Evolutionary conservation across 2,888 invertebrate species (phyloP).

Genomic region (Catocala sponsa): DNA sequence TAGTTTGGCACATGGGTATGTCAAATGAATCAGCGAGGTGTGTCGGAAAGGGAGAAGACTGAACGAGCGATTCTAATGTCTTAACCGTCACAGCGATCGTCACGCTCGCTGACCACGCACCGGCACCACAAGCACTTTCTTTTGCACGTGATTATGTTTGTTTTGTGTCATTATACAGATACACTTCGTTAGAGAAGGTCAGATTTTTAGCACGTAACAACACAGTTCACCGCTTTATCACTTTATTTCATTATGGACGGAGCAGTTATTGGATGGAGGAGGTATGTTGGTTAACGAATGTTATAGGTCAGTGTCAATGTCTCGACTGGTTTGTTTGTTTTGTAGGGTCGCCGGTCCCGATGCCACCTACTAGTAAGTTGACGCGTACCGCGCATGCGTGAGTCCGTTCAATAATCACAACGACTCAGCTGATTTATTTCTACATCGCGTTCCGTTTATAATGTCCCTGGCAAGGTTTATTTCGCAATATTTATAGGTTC

Average conservation of each 20-base stretch:
- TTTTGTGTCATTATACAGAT: constrained; percentile 53
- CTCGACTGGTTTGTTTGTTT: constrained; percentile 80
- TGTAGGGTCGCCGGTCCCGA: constrained; percentile 68
- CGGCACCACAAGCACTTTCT: constrained; percentile 79
- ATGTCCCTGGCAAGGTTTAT: neutral
- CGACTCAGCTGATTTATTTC: constrained; percentile 67
- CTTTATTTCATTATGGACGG: constrained; percentile 39
- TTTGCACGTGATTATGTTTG: constrained; percentile 78
- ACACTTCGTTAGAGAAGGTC: constrained; percentile 25
- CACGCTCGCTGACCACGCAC: constrained; percentile 72
- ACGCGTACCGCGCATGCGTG: constrained; percentile 75
- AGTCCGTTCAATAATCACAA: constrained; percentile 77
- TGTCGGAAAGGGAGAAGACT: constrained; percentile 75
- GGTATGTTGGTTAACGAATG: constrained; percentile 44
- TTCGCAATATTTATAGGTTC: neutral
- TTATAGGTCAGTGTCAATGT: constrained; percentile 77
- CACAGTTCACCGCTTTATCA: constrained; percentile 23
- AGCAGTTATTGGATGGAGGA: constrained; percentile 47
- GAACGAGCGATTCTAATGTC: constrained; percentile 69
- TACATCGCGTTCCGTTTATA: constrained; percentile 7
- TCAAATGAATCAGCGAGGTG: constrained; percentile 73
- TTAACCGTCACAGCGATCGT: constrained; percentile 71
- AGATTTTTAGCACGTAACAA: constrained; percentile 25
- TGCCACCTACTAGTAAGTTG: constrained; percentile 47
- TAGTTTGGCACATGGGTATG: constrained; percentile 66